These are phyloP conservation scores for Fukomys damarensis DNA, from an alignment of 2,113 vertebrate genomes.

Conservation along the genomic window DNA sequence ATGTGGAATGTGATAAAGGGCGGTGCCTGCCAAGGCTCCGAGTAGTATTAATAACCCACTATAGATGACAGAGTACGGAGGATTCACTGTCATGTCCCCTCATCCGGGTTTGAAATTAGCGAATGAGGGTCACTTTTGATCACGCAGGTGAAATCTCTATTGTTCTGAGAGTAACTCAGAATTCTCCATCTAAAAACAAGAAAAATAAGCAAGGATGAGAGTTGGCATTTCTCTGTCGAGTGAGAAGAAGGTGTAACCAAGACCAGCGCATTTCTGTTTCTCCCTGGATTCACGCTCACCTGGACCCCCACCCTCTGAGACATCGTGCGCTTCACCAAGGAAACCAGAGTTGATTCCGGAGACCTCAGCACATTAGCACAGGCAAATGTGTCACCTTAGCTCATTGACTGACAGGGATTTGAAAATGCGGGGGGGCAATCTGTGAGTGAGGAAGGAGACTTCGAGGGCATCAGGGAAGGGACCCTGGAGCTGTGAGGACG, in stretches of 20 bases:
- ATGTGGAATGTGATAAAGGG: slow-evolving; percentile 29
- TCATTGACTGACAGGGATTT: slow-evolving; percentile 35
- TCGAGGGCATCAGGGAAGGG: not conserved
- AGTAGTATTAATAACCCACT: slow-evolving; percentile 73
- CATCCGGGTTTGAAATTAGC: slow-evolving; percentile 49
- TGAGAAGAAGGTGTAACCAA: not conserved
- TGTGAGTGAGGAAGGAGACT: not conserved
- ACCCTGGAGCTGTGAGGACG: not conserved
- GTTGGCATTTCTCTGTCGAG: not conserved
- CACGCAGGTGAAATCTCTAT: slow-evolving; percentile 52
- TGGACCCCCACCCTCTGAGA: not conserved
- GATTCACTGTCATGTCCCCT: slow-evolving; percentile 56
- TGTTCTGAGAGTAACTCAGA: slow-evolving; percentile 44
- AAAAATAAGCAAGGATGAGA: slow-evolving; percentile 4
- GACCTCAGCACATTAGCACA: not conserved
- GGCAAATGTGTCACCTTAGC: slow-evolving; percentile 50
- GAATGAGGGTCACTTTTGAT: slow-evolving; percentile 31
- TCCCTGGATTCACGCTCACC: not conserved
- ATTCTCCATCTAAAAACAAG: slow-evolving; percentile 11
- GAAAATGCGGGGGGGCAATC: slow-evolving; percentile 50
- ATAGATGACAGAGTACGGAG: slow-evolving; percentile 61
- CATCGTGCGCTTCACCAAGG: not conserved
- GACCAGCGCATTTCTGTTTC: rapidly evolving
- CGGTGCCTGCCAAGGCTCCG: slow-evolving; percentile 59
- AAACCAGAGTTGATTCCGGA: not conserved